Evolutionary conservation across 2,888 invertebrate genomes (phyloP).

Genomic region (Tanytarsus gracilentus): DNA sequence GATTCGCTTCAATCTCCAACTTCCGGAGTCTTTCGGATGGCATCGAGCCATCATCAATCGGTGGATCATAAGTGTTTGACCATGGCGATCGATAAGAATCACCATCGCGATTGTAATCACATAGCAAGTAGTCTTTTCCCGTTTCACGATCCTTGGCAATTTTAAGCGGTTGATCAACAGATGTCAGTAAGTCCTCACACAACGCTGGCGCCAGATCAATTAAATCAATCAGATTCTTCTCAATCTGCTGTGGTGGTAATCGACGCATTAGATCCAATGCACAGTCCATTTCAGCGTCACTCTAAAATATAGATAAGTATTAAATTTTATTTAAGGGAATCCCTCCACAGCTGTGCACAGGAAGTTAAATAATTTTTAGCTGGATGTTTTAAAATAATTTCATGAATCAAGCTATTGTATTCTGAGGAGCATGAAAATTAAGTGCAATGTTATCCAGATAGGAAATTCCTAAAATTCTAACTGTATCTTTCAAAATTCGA

Average conservation of each 20-base stretch:
- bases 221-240: conserved; percentile 94
- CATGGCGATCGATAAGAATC: conserved; percentile 98
- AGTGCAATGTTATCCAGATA: too few species aligned
- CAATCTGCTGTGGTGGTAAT: conserved; percentile 97
- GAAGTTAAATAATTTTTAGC: too few species aligned
- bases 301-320: conserved; percentile 46
- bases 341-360: too few species aligned
- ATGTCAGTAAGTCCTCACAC: conserved; percentile 93
- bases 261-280: conserved; percentile 98
- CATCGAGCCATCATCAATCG: conserved; percentile 96
- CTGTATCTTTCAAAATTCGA: too few species aligned
- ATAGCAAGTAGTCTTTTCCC: conserved; percentile 94
- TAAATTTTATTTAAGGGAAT: not conserved
- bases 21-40: conserved; percentile 93
- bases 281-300: conserved; percentile 96
- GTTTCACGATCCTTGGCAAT: conserved; percentile 90
- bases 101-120: conserved; percentile 98
- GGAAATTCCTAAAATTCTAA: too few species aligned
- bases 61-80: conserved; percentile 98
- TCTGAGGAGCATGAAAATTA: too few species aligned
- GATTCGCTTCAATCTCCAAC: conserved; percentile 95
- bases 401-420: too few species aligned
- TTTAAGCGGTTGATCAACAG: conserved; percentile 97
- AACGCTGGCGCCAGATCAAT: conserved; percentile 93
- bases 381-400: too few species aligned